Percentiles rank a stretch among this genome's conserved stretches.
Conservation (phyloP, 2,797 vertebrate species). For the Apogon hyalosoma region DNA sequence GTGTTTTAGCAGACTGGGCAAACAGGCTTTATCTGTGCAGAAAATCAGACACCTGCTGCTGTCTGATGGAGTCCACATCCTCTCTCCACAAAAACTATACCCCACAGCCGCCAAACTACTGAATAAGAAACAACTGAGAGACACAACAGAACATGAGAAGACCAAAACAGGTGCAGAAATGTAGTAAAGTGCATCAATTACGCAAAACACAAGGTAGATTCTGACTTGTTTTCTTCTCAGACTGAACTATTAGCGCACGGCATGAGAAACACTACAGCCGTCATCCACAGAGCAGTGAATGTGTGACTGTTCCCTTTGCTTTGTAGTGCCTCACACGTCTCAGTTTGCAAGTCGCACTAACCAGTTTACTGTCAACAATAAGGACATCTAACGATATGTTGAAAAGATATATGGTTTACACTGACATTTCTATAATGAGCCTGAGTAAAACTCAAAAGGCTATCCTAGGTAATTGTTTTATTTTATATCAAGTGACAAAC, state of each 20-base stretch:
- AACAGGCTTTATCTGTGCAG: conserved; percentile 65
- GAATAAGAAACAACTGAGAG: conserved; percentile 32
- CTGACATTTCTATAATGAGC: conserved; percentile 2
- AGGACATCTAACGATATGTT: too few relatives aligned
- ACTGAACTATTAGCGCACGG: conserved; percentile 19
- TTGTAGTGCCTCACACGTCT: conserved; percentile 16
- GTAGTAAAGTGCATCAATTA: conserved; percentile 45
- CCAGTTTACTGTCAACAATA: background rate
- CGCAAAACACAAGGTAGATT: conserved; percentile 20
- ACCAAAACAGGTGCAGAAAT: conserved; percentile 55
- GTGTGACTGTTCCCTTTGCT: conserved; percentile 22
- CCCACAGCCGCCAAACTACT: conserved; percentile 45
- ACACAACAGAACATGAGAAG: conserved; percentile 51
- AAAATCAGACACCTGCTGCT: conserved; percentile 76
- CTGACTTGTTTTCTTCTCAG: conserved; percentile 34
- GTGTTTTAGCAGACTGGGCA: conserved; percentile 49
- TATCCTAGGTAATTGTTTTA: conserved; percentile 11
- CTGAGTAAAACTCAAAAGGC: background rate
- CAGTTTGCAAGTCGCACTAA: conserved; percentile 23
- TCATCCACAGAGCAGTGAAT: conserved; percentile 34
- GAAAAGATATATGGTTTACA: background rate
- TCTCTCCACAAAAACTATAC: conserved; percentile 57
- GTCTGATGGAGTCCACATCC: conserved; percentile 45
- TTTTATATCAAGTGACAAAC: background rate
- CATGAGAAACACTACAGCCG: conserved; percentile 16